Conservation (phyloP, 2,113 vertebrate species). For the Sebastes fasciatus region DNA sequence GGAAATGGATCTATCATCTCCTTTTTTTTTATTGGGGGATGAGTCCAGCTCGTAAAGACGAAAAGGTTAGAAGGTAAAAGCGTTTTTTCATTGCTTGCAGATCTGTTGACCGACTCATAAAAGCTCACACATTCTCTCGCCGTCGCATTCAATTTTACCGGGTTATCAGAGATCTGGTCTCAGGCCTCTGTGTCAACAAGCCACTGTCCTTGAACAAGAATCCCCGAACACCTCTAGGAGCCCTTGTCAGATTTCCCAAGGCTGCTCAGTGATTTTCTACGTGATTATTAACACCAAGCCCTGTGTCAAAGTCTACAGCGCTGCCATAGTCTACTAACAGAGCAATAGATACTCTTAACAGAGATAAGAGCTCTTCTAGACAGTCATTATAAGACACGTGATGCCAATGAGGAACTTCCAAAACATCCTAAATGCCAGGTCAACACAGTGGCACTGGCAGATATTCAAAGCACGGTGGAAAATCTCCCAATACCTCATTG, state of each 20-base stretch:
- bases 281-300: conserved; percentile 18
- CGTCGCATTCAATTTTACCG: conserved; percentile 19
- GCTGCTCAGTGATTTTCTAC: not conserved
- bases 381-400: conserved; percentile 13
- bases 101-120: conserved; percentile 59
- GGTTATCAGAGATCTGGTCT: not conserved
- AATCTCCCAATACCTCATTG: conserved; percentile 88
- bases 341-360: conserved; percentile 49
- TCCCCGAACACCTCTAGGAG: not conserved
- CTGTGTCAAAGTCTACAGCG: conserved; percentile 50
- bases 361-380: conserved; percentile 61
- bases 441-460: not conserved
- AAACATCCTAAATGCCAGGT: not conserved
- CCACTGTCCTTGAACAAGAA: not conserved
- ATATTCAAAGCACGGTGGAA: not conserved
- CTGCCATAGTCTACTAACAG: not conserved
- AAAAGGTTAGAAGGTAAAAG: not conserved
- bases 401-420: not conserved
- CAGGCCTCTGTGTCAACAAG: not conserved
- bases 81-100: not conserved
- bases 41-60: conserved; percentile 40
- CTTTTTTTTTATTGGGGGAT: conserved; percentile 33
- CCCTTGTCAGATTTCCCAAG: not conserved
- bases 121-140: conserved; percentile 2
- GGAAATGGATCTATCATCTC: conserved; percentile 40